phyloP scores from a whole-genome alignment of 2,888 invertebrate species.

The Nematopogon swammerdamellus region DNA sequence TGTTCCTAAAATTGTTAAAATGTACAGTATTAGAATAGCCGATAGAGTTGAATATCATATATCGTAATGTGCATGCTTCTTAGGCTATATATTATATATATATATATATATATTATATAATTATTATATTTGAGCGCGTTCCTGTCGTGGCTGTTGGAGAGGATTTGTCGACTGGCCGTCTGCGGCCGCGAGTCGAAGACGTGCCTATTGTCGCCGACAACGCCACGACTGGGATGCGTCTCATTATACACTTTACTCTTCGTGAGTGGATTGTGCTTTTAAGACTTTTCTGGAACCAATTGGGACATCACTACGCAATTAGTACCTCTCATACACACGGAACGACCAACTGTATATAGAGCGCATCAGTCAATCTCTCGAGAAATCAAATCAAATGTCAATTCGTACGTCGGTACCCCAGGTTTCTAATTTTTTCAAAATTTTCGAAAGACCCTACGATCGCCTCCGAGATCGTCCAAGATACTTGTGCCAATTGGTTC shows the following conservation, averaged over 20 bases:
- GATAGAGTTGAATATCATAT: neutral
- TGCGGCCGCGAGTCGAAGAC: neutral
- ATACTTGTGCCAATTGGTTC: constrained; percentile 58
- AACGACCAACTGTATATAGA: constrained; percentile 46
- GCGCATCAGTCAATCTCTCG: constrained; percentile 52
- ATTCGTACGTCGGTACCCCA: constrained; percentile 29
- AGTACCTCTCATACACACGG: constrained; percentile 47
- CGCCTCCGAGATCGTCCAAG: constrained; percentile 14
- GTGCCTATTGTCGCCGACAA: neutral
- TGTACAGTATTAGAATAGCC: neutral
- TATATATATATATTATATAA: constrained; percentile 1
- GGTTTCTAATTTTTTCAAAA: constrained; percentile 20
- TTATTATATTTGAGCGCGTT: constrained; percentile 3
- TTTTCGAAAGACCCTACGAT: constrained; percentile 12
- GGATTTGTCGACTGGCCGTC: neutral
- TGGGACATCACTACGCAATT: constrained; percentile 33
- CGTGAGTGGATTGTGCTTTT: neutral
- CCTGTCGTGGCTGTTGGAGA: neutral
- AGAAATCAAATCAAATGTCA: neutral
- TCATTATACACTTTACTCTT: neutral
- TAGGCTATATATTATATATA: neutral
- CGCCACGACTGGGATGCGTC: neutral
- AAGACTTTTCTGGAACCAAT: constrained; percentile 46
- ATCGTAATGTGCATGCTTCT: constrained; percentile 1
- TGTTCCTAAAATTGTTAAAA: neutral